Conservation (phyloP, 2,797 vertebrate species). For the Eutrigla gurnardus region DNA sequence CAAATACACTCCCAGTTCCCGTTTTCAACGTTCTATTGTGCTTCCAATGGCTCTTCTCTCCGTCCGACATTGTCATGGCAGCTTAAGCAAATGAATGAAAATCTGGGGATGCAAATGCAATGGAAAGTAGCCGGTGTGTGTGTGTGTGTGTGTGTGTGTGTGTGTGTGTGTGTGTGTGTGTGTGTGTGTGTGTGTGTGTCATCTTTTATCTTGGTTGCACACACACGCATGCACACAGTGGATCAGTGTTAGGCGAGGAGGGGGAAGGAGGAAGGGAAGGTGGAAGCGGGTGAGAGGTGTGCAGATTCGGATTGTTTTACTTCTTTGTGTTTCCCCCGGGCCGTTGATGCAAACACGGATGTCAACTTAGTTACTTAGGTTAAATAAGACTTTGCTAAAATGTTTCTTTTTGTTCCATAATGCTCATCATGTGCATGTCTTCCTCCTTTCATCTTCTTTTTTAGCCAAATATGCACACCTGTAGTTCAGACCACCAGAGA, state of each 20-base stretch:
- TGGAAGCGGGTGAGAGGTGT: not conserved
- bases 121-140: conserved; percentile 53
- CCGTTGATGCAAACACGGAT: not conserved
- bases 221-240: not conserved
- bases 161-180: no score
- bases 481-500: not conserved
- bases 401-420: not conserved
- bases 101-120: conserved; percentile 71
- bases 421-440: no score
- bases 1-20: no score
- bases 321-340: conserved; percentile 2
- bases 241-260: not conserved
- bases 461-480: no score
- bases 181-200: conserved; percentile 10
- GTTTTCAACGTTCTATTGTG: no score
- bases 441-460: not conserved
- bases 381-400: not conserved
- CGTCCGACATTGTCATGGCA: conserved; percentile 4
- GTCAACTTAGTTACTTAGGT: not conserved
- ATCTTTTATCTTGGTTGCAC: conserved; percentile 23
- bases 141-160: conserved; percentile 2
- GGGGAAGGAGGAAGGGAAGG: not conserved
- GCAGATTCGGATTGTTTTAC: not conserved
- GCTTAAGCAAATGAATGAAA: conserved; percentile 74
- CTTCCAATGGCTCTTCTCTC: not conserved